Conservation (phyloP, 2,888 invertebrate species). For the Malthinus seriepunctatus region DNA sequence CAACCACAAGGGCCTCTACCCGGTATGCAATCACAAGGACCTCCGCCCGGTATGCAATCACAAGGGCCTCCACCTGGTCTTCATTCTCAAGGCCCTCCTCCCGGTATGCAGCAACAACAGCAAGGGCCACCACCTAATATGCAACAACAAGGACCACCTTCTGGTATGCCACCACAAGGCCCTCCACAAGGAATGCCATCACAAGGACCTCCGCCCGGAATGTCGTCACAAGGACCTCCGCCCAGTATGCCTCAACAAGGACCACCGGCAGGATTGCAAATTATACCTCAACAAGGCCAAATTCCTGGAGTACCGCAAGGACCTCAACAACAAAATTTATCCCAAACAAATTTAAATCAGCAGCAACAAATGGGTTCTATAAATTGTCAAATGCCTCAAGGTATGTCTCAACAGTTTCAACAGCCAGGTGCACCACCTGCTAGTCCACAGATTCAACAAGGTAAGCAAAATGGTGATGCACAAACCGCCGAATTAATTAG, state of each 20-base stretch:
- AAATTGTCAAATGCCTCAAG: constrained; percentile 30
- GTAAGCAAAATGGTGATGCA: constrained; percentile 53
- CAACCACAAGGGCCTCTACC: constrained; percentile 29
- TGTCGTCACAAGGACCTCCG: too few relatives aligned
- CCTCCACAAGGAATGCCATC: constrained; percentile 3
- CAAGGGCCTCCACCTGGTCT: constrained; percentile 29
- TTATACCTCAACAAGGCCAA: too few relatives aligned
- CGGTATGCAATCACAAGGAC: constrained; percentile 35
- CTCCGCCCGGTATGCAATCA: constrained; percentile 35
- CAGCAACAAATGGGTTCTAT: neutral
- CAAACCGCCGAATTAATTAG: constrained; percentile 80
- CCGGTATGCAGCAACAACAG: constrained; percentile 29
- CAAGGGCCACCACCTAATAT: constrained; percentile 31
- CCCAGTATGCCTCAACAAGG: constrained; percentile 22
- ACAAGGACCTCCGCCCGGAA: too few relatives aligned
- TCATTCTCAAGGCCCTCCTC: constrained; percentile 7
- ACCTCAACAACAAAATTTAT: constrained; percentile 15
- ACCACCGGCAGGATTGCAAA: constrained; percentile 20
- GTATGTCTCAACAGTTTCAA: constrained; percentile 26
- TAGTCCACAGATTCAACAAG: constrained; percentile 36
- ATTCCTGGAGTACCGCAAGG: constrained; percentile 9
- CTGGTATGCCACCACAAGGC: constrained; percentile 7
- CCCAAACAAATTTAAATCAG: constrained; percentile 12
- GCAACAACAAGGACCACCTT: constrained; percentile 9
- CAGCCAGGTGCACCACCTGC: constrained; percentile 41